Evolutionary conservation across 1,140 invertebrate genomes (phyloP).

Genomic region (Sinonovacula constricta): DNA sequence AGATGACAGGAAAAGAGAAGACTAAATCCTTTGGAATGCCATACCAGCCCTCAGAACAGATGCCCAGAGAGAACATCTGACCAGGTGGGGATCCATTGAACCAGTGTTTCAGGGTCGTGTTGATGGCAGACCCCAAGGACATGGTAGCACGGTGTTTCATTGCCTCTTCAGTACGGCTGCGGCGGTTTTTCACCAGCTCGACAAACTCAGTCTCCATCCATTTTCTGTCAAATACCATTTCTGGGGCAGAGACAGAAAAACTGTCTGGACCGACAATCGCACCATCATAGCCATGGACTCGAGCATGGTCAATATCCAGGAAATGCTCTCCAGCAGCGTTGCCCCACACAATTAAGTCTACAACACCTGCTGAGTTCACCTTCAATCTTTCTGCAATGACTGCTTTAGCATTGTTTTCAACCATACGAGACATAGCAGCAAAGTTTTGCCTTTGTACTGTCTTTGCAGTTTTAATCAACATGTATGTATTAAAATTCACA

Average conservation of each 20-base stretch:
- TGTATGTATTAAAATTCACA: conserved; percentile 72
- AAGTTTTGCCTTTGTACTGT: conserved; percentile 72
- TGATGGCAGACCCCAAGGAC: conserved; percentile 64
- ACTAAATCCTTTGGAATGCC: conserved; percentile 73
- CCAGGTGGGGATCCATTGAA: conserved; percentile 69
- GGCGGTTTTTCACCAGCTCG: conserved; percentile 59
- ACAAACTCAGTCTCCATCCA: conserved; percentile 75
- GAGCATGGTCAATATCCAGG: conserved; percentile 66
- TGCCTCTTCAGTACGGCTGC: conserved; percentile 47
- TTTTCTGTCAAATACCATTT: conserved; percentile 74
- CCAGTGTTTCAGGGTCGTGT: conserved; percentile 71
- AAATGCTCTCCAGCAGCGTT: conserved; percentile 69
- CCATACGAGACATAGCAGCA: conserved; percentile 66
- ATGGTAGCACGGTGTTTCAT: conserved; percentile 59
- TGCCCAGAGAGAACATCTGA: conserved; percentile 72
- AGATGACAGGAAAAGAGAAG: conserved; percentile 74
- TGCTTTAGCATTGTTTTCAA: conserved; percentile 76
- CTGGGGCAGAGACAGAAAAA: conserved; percentile 69
- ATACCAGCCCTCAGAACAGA: conserved; percentile 77
- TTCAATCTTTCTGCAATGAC: conserved; percentile 71
- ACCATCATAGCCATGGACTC: conserved; percentile 75
- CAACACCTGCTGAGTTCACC: conserved; percentile 73
- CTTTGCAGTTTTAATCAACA: conserved; percentile 72
- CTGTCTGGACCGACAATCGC: conserved; percentile 75
- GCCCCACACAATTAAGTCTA: conserved; percentile 77